These are phyloP conservation scores for Nyctibius grandis DNA, from an alignment of 2,797 vertebrate species.

Conservation along the genomic window DNA sequence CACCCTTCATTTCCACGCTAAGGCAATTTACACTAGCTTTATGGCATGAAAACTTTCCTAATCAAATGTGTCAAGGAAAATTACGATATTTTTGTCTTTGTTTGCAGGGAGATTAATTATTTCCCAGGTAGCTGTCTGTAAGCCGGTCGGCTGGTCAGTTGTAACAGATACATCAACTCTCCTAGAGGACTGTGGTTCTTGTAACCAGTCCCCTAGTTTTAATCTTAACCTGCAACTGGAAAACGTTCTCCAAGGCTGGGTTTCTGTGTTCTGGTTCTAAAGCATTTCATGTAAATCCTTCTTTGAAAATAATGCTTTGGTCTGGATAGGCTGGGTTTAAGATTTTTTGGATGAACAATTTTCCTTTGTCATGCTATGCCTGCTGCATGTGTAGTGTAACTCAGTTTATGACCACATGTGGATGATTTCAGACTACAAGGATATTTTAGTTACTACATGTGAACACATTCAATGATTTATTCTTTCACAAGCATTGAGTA, in stretches of 20 bases:
- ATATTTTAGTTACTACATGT: neutral
- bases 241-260: neutral
- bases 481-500: neutral
- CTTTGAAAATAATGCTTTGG: neutral
- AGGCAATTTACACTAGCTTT: neutral
- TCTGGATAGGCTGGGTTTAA: neutral
- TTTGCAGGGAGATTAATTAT: neutral
- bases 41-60: neutral
- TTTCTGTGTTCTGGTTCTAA: neutral
- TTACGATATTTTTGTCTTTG: neutral
- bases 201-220: neutral
- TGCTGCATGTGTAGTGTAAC: neutral
- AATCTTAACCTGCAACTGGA: neutral
- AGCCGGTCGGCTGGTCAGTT: neutral
- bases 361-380: neutral
- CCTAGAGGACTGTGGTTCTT: neutral
- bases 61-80: neutral
- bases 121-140: neutral
- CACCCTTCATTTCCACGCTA: neutral
- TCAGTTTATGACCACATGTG: neutral
- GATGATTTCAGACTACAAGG: neutral
- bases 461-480: neutral
- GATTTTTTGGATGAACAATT: neutral
- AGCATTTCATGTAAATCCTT: neutral
- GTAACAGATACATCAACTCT: accelerated